These are phyloP conservation scores for Syngnathus scovelli DNA, from an alignment of 2,113 vertebrate genomes.

Conservation along the genomic window DNA sequence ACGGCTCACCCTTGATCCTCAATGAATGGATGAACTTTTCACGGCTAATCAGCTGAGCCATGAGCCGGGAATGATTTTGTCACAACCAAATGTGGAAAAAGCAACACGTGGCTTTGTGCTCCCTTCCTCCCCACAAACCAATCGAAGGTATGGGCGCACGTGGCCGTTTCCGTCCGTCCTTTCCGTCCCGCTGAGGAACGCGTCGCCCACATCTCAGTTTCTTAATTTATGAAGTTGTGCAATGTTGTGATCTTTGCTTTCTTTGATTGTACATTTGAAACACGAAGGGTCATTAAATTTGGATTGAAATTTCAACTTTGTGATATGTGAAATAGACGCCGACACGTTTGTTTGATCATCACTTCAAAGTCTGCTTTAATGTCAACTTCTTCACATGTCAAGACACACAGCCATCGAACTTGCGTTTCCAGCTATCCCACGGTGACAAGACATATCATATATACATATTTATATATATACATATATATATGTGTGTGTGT, in stretches of 20 bases:
- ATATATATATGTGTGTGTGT: no score
- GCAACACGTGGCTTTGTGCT: background rate
- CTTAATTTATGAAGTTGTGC: conserved; percentile 85
- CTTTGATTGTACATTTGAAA: conserved; percentile 82
- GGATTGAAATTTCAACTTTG: conserved; percentile 62
- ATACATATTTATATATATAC: no score
- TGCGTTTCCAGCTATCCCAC: no score
- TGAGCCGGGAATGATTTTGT: background rate
- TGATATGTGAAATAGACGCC: no score
- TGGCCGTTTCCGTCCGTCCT: background rate
- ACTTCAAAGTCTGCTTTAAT: no score
- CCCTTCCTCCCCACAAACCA: background rate
- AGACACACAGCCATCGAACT: no score
- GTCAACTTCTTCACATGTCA: no score
- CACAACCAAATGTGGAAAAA: background rate
- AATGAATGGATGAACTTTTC: background rate
- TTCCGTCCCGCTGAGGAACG: background rate
- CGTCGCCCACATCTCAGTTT: conserved; percentile 40
- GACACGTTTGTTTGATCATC: no score
- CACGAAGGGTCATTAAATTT: conserved; percentile 61
- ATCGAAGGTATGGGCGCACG: background rate
- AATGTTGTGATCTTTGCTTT: conserved; percentile 74
- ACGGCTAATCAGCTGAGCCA: background rate
- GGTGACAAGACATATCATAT: no score
- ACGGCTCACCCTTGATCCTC: background rate